These are phyloP conservation scores for Phyllostomus discolor DNA, from an alignment of 2,113 vertebrate species.

Conservation along the genomic window DNA sequence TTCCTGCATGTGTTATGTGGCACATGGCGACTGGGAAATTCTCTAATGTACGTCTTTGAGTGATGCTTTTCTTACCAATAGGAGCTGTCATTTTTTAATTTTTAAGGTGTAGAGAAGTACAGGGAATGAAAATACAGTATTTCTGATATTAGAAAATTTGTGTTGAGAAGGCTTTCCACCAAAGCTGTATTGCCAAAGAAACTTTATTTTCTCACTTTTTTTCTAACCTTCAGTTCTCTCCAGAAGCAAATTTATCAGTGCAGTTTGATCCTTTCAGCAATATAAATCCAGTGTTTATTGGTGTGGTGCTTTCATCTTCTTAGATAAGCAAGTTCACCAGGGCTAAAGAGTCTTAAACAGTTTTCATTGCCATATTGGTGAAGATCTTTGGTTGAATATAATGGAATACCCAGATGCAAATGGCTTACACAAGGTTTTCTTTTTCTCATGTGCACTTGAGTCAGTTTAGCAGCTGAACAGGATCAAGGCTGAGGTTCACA, in stretches of 20 bases:
- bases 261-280: background rate
- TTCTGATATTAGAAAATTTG: background rate
- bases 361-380: background rate
- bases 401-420: background rate
- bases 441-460: background rate
- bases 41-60: background rate
- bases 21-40: background rate
- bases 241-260: background rate
- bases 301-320: background rate
- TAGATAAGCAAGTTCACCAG: background rate
- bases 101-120: background rate
- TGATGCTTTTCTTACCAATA: background rate
- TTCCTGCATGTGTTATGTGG: background rate
- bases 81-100: background rate
- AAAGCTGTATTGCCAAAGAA: background rate
- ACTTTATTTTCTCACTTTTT: too few relatives aligned
- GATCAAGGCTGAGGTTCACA: background rate
- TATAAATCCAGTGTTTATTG: background rate
- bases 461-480: background rate
- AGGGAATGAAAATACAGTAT: background rate
- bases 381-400: background rate
- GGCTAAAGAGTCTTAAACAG: background rate
- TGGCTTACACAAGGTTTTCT: background rate
- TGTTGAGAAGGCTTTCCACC: background rate
- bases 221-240: background rate